Evolutionary conservation across 1,140 invertebrate species (phyloP).

Genomic region (Listronotus oregonensis): DNA sequence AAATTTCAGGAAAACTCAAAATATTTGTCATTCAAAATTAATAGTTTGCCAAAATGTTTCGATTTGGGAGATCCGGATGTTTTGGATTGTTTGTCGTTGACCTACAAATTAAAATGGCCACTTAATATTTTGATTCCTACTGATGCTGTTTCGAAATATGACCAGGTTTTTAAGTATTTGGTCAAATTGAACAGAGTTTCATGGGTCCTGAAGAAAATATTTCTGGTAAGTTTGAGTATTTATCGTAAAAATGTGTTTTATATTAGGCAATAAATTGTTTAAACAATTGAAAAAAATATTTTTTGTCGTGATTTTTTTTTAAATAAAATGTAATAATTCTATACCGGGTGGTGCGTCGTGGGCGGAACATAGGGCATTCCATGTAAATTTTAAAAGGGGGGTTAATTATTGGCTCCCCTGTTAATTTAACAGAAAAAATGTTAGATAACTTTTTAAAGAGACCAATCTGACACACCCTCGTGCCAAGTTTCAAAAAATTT

Average conservation of each 20-base stretch:
- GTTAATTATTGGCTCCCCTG: too few relatives aligned
- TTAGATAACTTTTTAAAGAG: too few relatives aligned
- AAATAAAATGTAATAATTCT: too few relatives aligned
- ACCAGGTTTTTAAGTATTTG: constrained; percentile 74
- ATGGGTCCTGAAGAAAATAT: constrained; percentile 72
- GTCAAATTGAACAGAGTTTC: constrained; percentile 74
- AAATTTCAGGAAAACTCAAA: constrained; percentile 62
- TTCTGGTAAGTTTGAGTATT: constrained; percentile 57
- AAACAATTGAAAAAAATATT: too few relatives aligned
- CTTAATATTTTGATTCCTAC: constrained; percentile 75
- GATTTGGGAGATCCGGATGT: constrained; percentile 67
- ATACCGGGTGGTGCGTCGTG: too few relatives aligned
- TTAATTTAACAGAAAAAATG: too few relatives aligned
- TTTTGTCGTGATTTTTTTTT: too few relatives aligned
- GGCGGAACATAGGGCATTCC: too few relatives aligned
- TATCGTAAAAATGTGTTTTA: not conserved
- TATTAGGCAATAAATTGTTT: not conserved
- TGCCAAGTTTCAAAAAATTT: too few relatives aligned
- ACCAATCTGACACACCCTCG: too few relatives aligned
- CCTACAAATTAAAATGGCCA: constrained; percentile 74
- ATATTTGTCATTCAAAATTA: constrained; percentile 64
- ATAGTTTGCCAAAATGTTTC: constrained; percentile 62
- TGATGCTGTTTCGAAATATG: constrained; percentile 69
- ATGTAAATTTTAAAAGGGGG: too few relatives aligned
- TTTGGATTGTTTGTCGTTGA: constrained; percentile 68